Percentiles rank a stretch among this genome's conserved stretches.
These are phyloP conservation scores for Procavia capensis DNA, from an alignment of 2,113 vertebrate genomes.

Conservation along the genomic window DNA sequence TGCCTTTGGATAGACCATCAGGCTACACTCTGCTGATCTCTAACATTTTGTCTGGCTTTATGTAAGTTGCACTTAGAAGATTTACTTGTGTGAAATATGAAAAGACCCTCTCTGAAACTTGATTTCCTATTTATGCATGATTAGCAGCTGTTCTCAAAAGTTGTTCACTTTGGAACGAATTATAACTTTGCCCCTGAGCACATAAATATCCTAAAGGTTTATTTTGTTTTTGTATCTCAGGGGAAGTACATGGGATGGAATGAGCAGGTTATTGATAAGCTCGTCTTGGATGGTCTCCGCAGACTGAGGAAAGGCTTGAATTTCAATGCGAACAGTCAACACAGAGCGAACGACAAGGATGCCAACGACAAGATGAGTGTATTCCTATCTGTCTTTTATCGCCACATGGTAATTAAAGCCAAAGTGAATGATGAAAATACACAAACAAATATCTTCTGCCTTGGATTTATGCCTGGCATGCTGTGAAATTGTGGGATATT, in stretches of 20 bases:
- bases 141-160: constrained; percentile 51
- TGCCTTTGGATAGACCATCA: background rate
- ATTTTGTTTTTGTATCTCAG: constrained; percentile 50
- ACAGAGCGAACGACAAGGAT: constrained; percentile 10
- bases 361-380: constrained; percentile 18
- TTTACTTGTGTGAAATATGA: constrained; percentile 28
- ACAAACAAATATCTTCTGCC: constrained; percentile 37
- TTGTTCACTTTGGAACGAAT: constrained; percentile 57
- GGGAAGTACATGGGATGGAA: constrained; percentile 29
- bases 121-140: constrained; percentile 44
- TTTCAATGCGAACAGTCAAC: constrained; percentile 48
- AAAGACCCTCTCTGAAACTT: constrained; percentile 41
- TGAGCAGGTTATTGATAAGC: constrained; percentile 47
- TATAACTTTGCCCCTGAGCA: constrained; percentile 38
- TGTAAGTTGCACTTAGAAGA: background rate
- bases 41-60: constrained; percentile 13
- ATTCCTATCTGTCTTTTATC: constrained; percentile 35
- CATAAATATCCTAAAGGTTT: constrained; percentile 56
- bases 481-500: background rate
- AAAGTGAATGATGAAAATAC: constrained; percentile 54
- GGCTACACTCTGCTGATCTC: background rate
- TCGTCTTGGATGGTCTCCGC: constrained; percentile 37
- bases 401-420: constrained; percentile 54
- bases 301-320: background rate
- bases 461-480: constrained; percentile 3